Base-by-base conservation (phyloP, 2,797 vertebrate genomes). In the Botia kubotai region DNA sequence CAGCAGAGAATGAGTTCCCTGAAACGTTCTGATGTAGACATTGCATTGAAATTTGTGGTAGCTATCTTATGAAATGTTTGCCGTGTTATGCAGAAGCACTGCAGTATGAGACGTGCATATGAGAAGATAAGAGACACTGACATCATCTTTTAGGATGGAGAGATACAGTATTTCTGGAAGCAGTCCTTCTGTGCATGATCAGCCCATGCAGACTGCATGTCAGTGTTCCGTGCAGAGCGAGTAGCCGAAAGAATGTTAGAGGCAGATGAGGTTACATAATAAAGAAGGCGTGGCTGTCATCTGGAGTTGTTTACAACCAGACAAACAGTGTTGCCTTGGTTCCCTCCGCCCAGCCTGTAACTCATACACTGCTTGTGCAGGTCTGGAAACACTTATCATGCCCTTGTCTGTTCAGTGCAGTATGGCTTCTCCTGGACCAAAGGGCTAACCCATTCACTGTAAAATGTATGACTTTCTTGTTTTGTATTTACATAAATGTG, bases 271-370 rank as follows among this genome's bases (percentile, higher is more conserved):
- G 82, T 92, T 93, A 93, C 84, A 86, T 89, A 93, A 93, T 73
- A 48, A 11, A 81, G 90, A 83, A 90, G 90, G 93, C 70, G 89
- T 89, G 88, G 87, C 86, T 82, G 86, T 84, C 87, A 88, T 90
- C 89, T 88, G 87, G 87, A 88, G 86, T 85, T 84, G 80, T 81
- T 89, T 87, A 87, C 70, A 86, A 89, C 84, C 87, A 88, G 85
- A 89, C 85, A 92, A 87, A 80, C 58, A 84, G 73, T 66, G 79
- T 87, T 87, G 85, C 65, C 72, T 82, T 68, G 76, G 73, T 75
- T 76, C n/a, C 81, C 89, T 68, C 69, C 73, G 13, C 71, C 76
- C 82, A 63, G 43, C 23, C 62, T 55, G 8, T n/a, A 58, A 52
- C 78, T 74, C 46, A 36, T 16, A 26, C 16, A 58, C 17, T 62